Percentiles rank a stretch among this genome's conserved stretches.
Conservation (phyloP, 2,113 vertebrate genomes). For the Numenius arquata region DNA sequence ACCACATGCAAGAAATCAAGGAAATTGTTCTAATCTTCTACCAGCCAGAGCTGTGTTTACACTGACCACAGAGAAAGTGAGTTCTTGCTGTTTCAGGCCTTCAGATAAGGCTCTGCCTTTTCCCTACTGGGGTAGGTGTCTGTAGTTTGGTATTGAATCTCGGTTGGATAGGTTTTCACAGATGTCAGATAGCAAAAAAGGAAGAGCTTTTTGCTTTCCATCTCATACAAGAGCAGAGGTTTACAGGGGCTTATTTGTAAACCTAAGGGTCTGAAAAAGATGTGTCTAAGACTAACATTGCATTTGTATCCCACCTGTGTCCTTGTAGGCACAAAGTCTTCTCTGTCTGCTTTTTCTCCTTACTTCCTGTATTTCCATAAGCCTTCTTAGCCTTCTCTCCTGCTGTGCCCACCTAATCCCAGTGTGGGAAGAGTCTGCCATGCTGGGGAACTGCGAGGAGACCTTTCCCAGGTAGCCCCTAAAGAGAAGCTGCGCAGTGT, state of each 20-base stretch:
- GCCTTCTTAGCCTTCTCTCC: background rate
- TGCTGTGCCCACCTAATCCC: background rate
- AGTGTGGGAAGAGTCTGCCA: background rate
- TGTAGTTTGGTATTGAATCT: background rate
- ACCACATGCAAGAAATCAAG: background rate
- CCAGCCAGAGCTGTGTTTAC: background rate
- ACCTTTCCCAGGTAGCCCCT: background rate
- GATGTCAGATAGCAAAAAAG: background rate
- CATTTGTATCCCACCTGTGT: background rate
- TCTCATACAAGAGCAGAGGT: background rate
- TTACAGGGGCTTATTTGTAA: background rate
- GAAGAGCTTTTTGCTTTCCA: background rate
- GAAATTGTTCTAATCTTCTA: background rate
- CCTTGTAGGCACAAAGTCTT: background rate
- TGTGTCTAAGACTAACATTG: background rate
- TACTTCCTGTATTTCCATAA: background rate
- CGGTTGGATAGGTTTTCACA: background rate
- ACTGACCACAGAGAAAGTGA: background rate
- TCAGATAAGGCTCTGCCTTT: background rate
- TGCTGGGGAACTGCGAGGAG: background rate
- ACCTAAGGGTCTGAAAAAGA: background rate
- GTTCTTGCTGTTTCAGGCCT: background rate
- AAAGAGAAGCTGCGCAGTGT: background rate
- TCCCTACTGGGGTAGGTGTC: background rate
- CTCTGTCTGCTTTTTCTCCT: background rate